Evolutionary conservation across 1,140 invertebrate species (phyloP), one percentile per base, ranked within the genome.

Genomic region (Zaprionus vittiger): DNA sequence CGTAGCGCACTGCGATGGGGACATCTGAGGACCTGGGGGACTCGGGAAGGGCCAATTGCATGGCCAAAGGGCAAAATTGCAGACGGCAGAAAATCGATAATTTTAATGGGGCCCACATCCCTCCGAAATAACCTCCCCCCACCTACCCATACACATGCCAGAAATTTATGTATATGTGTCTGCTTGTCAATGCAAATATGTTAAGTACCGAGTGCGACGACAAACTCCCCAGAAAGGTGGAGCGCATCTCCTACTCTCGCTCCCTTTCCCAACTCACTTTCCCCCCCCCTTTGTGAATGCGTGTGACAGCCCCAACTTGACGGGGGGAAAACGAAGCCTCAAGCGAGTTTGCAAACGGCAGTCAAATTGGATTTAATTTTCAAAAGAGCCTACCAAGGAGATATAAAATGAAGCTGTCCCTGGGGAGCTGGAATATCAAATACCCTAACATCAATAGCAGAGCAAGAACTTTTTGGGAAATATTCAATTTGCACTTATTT

Each of bases 51-150:
- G 66, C 60, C 68, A 81, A 85, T 65, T 84, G 75, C 52, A 68
- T 67, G 82, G 79, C 82, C 82, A 86, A 80, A 85, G 82, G 82
- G 82, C 82, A 86, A 77, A 86, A 85, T 85, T 86, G 82, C 82
- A 85, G 82, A 85, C 82, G 83, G 82, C 82, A 86, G 63, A 85
- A 86, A 85, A 85, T 85, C 82, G 82, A 85, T 85, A 86, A 86
- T 73, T 86, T 85, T 86, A 85, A 85, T 85, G 83, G 81, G 56
- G 38, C 31, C 52, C 73, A 31, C 57, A 49, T 60, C 73, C 52
- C 78, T 66, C 20, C 20, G 20, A 15, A 55, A 60, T 17, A 17
- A 34, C 31, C 31, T 11, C n/a, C n/a, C n/a, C 38, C n/a, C 5
- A 5, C 24, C 7, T 64, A 61, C 67, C 59, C 66, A 44, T 22